phyloP scores from a whole-genome alignment of 2,113 vertebrate species.

The Tretioscincus oriximinensis region DNA sequence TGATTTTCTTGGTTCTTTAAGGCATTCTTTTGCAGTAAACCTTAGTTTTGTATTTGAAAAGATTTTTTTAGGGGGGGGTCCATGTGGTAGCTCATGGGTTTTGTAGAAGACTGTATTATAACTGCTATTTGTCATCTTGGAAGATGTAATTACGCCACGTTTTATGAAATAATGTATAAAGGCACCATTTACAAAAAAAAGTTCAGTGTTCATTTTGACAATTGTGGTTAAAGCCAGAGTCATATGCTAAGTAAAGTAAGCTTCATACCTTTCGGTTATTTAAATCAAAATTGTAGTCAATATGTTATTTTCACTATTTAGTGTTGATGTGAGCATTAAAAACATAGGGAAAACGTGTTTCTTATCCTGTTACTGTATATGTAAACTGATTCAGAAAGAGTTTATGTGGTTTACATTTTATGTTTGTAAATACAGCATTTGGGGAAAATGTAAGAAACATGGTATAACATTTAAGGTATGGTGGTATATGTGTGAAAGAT shows the following conservation, averaged over 20 bases:
- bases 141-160: background rate
- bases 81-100: too few species aligned
- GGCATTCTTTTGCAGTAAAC: too few species aligned
- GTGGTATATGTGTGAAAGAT: background rate
- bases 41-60: too few species aligned
- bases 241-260: background rate
- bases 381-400: too few species aligned
- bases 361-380: too few species aligned
- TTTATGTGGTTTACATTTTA: background rate
- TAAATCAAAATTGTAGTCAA: too few species aligned
- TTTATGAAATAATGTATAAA: too few species aligned
- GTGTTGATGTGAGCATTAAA: background rate
- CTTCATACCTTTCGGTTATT: background rate
- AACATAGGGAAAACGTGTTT: background rate
- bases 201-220: slow-evolving; percentile 20
- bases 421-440: background rate
- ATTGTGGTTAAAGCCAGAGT: slow-evolving; percentile 9
- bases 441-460: background rate
- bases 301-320: too few species aligned
- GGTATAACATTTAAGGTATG: background rate
- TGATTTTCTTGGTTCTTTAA: too few species aligned
- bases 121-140: background rate
- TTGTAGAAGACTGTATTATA: too few species aligned
- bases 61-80: too few species aligned
- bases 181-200: too few species aligned